Conservation (phyloP, 2,888 invertebrate species). For the Malacosoma neustria region DNA sequence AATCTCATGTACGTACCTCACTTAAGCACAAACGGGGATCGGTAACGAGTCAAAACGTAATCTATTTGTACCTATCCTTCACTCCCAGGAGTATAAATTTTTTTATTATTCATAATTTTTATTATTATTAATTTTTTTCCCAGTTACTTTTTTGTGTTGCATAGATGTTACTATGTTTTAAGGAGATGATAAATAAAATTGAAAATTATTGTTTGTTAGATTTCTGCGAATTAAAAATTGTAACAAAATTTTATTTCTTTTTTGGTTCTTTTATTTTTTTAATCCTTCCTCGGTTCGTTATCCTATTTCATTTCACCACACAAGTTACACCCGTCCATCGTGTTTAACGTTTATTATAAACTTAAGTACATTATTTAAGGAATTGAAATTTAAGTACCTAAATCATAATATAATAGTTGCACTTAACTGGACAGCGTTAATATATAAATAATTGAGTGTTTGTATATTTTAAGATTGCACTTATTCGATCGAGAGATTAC, state of each 20-base stretch:
- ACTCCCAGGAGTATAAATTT: constrained; percentile 72
- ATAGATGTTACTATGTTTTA: constrained; percentile 77
- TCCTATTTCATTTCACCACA: constrained; percentile 36
- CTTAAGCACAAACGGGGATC: constrained; percentile 47
- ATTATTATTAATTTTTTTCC: constrained; percentile 60
- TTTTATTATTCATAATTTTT: constrained; percentile 50
- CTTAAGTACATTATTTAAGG: constrained; percentile 65
- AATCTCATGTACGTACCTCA: constrained; percentile 71
- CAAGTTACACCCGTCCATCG: constrained; percentile 75
- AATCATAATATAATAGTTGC: constrained; percentile 56
- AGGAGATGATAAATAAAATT: constrained; percentile 61
- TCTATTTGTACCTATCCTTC: constrained; percentile 68
- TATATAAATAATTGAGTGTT: constrained; percentile 56
- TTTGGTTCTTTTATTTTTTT: constrained; percentile 51
- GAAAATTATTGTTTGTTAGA: constrained; percentile 75
- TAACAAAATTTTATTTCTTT: constrained; percentile 63
- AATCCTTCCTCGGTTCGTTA: constrained; percentile 28
- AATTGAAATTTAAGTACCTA: constrained; percentile 60
- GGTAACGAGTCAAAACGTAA: constrained; percentile 54
- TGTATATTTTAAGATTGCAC: constrained; percentile 60
- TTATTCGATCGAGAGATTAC: constrained; percentile 30
- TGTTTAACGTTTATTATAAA: constrained; percentile 63
- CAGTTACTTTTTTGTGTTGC: constrained; percentile 74
- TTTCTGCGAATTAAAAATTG: constrained; percentile 74
- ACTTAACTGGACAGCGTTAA: constrained; percentile 54